Evolutionary conservation across 2,797 vertebrate genomes (phyloP), one percentile per base, ranked within the genome.

Genomic region (Chiropotes sagulatus): DNA sequence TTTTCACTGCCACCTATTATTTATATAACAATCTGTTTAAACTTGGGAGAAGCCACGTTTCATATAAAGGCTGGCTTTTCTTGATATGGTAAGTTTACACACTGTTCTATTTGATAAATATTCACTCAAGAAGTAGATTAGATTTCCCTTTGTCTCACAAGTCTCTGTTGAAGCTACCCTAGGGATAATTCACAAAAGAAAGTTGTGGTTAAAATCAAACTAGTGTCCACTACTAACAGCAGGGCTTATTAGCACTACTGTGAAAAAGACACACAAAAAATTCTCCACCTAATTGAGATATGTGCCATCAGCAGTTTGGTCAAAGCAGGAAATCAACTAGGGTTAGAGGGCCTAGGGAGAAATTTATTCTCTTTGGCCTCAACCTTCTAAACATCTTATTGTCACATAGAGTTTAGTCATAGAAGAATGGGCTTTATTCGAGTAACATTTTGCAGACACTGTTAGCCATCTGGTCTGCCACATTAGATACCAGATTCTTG

Each of bases 91-190:
- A 64, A 78, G 70, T 58, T 15, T 80, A 92, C 48, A 50, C 3
- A 64, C 15, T 12, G 33, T 33, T 89, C 14, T 10, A 57, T 58
- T 36, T 88, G 8, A 90, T 87, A 92, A 93, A 61, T 78, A 5
- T 72, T 95, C 39, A 30, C 50, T 88, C 15, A 84, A 72, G 30
- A 73, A 54, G 70, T 6, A 76, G 8, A 67, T 30, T 82, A 81
- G 36, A n/a, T 90, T 89, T 90, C 44, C 82, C 28, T 78, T 78
- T n/a, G 13, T 93, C 46, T 95, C 33, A 26, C n/a, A 92, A 84
- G 14, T 75, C n/a, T 20, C n/a, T 84, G 14, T 91, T 83, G 28
- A 22, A 93, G 11, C 20, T 89, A 14, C 14, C 22, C 80, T 54
- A 46, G 28, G 36, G 5, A 75, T 94, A 96, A 57, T 14, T 81